These are phyloP conservation scores for Leptosomus discolor DNA, from an alignment of 2,113 vertebrate genomes.

Conservation along the genomic window DNA sequence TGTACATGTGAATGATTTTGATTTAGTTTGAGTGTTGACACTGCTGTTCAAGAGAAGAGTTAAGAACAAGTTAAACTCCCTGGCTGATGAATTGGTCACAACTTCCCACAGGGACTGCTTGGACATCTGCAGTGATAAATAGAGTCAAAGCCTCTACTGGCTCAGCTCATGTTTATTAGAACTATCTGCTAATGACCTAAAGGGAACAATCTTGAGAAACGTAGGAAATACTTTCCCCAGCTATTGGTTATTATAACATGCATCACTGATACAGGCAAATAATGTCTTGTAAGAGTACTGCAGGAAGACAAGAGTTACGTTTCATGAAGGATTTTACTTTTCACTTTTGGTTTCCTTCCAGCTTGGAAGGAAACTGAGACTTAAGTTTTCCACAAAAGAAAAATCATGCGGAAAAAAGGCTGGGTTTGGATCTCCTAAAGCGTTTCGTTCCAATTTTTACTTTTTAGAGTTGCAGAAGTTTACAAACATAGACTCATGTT, in stretches of 20 bases:
- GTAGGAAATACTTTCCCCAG: slow-evolving; percentile 26
- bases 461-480: not conserved
- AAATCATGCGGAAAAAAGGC: not conserved
- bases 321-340: slow-evolving; percentile 51
- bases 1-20: not conserved
- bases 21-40: not conserved
- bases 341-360: slow-evolving; percentile 36
- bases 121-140: slow-evolving; percentile 32
- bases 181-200: slow-evolving; percentile 62
- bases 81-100: slow-evolving; percentile 18
- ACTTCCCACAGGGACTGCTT: slow-evolving; percentile 29
- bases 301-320: slow-evolving; percentile 18
- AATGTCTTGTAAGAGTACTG: not conserved
- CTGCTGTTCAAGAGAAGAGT: not conserved
- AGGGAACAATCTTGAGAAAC: slow-evolving; percentile 26
- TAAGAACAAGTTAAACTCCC: slow-evolving; percentile 18
- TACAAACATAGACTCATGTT: not conserved
- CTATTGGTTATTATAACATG: slow-evolving; percentile 18
- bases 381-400: slow-evolving; percentile 45
- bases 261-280: not conserved
- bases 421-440: not conserved
- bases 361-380: slow-evolving; percentile 26
- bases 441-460: not conserved
- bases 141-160: slow-evolving; percentile 39
- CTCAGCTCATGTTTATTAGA: slow-evolving; percentile 57